phyloP scores from a whole-genome alignment of 2,888 invertebrate genomes.

The Chloroclystis v-ata region DNA sequence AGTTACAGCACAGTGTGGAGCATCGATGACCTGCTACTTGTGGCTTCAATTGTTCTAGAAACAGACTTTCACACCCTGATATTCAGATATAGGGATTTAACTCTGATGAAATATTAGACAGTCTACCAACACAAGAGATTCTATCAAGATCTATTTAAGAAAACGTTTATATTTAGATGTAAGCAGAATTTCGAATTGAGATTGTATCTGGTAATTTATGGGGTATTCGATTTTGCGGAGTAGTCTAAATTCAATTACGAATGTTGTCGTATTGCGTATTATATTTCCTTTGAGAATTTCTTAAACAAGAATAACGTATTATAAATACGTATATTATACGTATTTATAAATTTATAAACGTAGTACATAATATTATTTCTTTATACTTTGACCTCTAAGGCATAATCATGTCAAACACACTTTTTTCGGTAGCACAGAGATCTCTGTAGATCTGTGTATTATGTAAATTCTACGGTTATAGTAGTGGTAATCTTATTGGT shows the following conservation, averaged over 20 bases:
- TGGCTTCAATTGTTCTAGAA: constrained; percentile 41
- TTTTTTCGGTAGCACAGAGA: no score
- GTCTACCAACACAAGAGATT: constrained; percentile 21
- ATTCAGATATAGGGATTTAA: constrained; percentile 11
- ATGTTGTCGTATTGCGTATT: constrained; percentile 12
- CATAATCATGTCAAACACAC: no score
- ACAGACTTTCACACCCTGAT: constrained; percentile 31
- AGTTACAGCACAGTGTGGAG: constrained; percentile 58
- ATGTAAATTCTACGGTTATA: no score
- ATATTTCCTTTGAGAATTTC: background rate
- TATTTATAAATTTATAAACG: no score
- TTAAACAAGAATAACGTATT: no score
- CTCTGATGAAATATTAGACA: constrained; percentile 22
- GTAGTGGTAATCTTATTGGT: no score
- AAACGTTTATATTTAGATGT: constrained; percentile 25
- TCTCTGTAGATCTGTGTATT: no score
- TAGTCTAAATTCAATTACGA: constrained; percentile 30
- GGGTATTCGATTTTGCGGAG: constrained; percentile 25
- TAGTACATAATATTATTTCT: no score
- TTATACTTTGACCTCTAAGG: no score
- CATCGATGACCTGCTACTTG: constrained; percentile 52
- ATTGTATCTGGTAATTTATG: constrained; percentile 29
- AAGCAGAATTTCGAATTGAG: constrained; percentile 23
- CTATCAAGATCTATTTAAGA: constrained; percentile 23
- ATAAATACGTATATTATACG: no score